Evolutionary conservation across 2,797 vertebrate species (phyloP).

Genomic region (Siniperca scherzeri): DNA sequence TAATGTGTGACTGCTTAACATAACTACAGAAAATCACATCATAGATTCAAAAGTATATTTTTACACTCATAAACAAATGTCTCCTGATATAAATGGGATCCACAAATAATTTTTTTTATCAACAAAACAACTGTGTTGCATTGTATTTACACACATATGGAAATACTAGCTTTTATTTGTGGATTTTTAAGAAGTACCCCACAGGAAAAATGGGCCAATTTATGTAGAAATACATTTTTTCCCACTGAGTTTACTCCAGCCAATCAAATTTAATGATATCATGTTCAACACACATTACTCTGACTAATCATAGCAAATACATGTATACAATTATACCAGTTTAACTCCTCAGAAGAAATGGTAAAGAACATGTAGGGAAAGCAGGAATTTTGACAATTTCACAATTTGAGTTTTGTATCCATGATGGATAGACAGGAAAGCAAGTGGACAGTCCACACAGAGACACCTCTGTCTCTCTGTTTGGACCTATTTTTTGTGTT

Average conservation of each 20-base stretch:
- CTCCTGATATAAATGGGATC: conserved; percentile 1
- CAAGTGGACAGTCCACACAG: too few relatives aligned
- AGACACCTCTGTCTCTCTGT: too few relatives aligned
- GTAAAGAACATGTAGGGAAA: neutral
- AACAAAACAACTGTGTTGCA: neutral
- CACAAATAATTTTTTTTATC: neutral
- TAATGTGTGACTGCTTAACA: neutral
- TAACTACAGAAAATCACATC: neutral
- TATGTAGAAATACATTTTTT: neutral
- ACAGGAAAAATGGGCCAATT: neutral
- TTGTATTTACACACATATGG: conserved; percentile 3
- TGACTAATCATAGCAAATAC: neutral
- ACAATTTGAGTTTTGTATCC: neutral
- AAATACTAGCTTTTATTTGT: conserved; percentile 5
- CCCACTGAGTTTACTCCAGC: neutral
- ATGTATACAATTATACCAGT: neutral
- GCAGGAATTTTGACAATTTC: neutral
- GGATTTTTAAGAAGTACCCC: neutral
- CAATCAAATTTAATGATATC: neutral
- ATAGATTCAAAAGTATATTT: neutral
- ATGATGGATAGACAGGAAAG: neutral
- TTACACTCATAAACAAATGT: neutral
- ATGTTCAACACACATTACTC: neutral
- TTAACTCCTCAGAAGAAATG: neutral
- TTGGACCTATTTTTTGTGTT: too few relatives aligned